phyloP scores from a whole-genome alignment of 2,113 vertebrate genomes.

The Lepus americanus region DNA sequence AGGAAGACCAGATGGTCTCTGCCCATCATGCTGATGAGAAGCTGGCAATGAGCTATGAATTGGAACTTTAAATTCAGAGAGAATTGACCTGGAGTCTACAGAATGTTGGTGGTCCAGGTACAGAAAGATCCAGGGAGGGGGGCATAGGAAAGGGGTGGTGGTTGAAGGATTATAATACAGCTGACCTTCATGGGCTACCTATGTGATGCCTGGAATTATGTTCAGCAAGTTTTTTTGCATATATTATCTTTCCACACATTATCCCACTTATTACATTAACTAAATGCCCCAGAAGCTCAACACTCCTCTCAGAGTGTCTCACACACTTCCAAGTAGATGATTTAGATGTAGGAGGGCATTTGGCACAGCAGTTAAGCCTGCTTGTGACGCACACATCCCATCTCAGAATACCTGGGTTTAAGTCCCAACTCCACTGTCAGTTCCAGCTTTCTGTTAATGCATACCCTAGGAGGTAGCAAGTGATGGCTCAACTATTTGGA shows the following conservation, averaged over 20 bases:
- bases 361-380: too few relatives aligned
- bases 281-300: constrained; percentile 59
- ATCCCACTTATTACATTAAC: constrained; percentile 28
- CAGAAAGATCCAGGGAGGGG: not conserved
- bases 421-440: too few relatives aligned
- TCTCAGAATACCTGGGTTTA: too few relatives aligned
- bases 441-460: too few relatives aligned
- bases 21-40: not conserved
- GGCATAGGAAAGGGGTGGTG: too few relatives aligned
- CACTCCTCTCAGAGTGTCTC: constrained; percentile 28
- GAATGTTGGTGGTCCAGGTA: not conserved
- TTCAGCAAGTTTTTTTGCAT: constrained; percentile 50
- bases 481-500: too few relatives aligned
- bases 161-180: not conserved
- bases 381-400: too few relatives aligned
- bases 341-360: not conserved
- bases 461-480: too few relatives aligned
- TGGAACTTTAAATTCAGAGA: not conserved
- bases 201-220: constrained; percentile 7
- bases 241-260: constrained; percentile 46
- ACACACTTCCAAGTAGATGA: constrained; percentile 53
- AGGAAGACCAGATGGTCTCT: not conserved
- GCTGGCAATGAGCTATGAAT: not conserved
- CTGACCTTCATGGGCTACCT: not conserved
- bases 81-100: not conserved